Percentiles rank a stretch among this genome's conserved stretches.
phyloP scores from a whole-genome alignment of 2,113 vertebrate species.

The Marmota monax region DNA sequence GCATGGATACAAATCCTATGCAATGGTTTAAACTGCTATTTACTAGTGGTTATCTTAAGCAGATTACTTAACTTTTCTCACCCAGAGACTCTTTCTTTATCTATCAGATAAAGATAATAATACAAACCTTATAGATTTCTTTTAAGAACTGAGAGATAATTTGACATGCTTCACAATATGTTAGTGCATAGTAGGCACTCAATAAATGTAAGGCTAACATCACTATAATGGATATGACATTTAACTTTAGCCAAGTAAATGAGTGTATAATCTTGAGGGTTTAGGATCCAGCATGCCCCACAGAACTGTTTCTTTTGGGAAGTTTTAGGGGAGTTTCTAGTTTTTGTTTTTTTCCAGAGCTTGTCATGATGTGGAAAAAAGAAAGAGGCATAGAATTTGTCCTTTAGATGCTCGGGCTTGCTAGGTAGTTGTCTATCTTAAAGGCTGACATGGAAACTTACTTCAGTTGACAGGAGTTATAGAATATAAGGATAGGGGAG shows the following conservation, averaged over 20 bases:
- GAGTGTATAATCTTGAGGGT: background rate
- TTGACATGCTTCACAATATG: background rate
- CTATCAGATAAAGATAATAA: background rate
- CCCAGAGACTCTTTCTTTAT: background rate
- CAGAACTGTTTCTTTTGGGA: background rate
- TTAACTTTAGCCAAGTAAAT: slow-evolving; percentile 47
- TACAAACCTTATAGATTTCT: background rate
- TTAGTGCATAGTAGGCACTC: background rate
- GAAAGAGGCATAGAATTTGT: background rate
- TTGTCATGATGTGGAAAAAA: background rate
- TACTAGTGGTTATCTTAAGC: background rate
- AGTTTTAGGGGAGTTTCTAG: background rate
- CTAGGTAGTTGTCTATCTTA: background rate
- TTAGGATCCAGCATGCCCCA: background rate
- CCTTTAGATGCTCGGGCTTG: background rate
- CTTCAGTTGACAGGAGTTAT: background rate
- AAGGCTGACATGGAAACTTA: background rate
- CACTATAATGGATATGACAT: background rate
- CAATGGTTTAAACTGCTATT: background rate
- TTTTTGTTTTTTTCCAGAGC: background rate
- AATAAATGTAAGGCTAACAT: background rate
- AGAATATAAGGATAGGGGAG: background rate
- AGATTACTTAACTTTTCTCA: background rate
- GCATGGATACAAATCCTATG: background rate
- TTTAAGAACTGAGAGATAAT: slow-evolving; percentile 29